A percentile compares a stretch with the other conserved stretches of the same genome.
These are phyloP conservation scores for Pachycephus smyrnensis DNA, from an alignment of 2,888 invertebrate genomes.

Conservation along the genomic window DNA sequence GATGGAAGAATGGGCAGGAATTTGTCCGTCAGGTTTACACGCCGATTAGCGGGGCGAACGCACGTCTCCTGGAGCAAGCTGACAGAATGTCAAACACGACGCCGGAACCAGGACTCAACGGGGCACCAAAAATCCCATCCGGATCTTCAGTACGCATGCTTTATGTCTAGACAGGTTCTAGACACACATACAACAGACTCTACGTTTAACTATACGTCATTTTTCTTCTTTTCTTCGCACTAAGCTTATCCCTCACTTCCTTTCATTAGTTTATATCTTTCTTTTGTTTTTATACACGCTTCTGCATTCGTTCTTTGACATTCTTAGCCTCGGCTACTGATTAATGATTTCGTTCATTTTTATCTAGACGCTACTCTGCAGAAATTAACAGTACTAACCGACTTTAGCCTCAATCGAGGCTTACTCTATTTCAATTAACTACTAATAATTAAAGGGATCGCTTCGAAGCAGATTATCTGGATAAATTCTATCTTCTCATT, in stretches of 20 bases:
- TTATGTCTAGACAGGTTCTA: slow-evolving; percentile 46
- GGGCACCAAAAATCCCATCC: slow-evolving; percentile 52
- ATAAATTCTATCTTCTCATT: not conserved
- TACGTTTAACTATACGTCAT: not conserved
- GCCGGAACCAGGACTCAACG: slow-evolving; percentile 57
- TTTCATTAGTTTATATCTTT: not conserved
- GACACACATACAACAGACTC: slow-evolving; percentile 5
- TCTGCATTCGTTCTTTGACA: not conserved
- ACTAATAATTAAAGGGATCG: not conserved
- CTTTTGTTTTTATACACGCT: not conserved
- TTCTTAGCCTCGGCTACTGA: not conserved
- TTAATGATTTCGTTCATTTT: not conserved
- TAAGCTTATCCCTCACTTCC: not conserved
- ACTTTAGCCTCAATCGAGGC: not conserved
- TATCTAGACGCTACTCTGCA: not conserved
- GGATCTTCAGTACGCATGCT: slow-evolving; percentile 65
- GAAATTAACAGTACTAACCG: not conserved
- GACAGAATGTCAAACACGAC: slow-evolving; percentile 60
- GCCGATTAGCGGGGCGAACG: slow-evolving; percentile 58
- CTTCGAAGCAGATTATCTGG: not conserved
- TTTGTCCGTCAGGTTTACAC: slow-evolving; percentile 59
- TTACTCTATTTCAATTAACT: not conserved
- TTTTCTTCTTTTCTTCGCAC: not conserved
- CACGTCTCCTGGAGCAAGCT: slow-evolving; percentile 60
- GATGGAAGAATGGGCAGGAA: slow-evolving; percentile 63